phyloP scores from a whole-genome alignment of 2,113 vertebrate species.

The Taxidea taxus region DNA sequence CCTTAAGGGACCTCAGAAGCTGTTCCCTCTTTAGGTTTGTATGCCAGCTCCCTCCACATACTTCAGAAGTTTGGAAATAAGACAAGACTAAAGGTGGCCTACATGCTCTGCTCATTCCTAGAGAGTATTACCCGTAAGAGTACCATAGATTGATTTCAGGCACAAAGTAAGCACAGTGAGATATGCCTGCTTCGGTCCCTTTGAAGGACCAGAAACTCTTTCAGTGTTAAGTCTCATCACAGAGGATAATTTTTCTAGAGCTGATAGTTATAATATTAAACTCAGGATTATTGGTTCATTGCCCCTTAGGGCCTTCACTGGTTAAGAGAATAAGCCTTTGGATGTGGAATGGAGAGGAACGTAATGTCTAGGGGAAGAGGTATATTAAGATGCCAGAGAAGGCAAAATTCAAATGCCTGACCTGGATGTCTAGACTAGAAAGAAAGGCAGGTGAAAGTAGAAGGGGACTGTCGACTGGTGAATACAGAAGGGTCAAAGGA shows the following conservation, averaged over 20 bases:
- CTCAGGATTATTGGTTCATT: neutral
- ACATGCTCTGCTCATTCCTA: neutral
- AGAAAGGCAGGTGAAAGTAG: conserved; percentile 18
- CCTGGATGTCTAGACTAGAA: neutral
- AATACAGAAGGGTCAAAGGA: neutral
- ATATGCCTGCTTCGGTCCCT: neutral
- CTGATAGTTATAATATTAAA: neutral
- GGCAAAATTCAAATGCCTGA: neutral
- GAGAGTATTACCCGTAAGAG: neutral
- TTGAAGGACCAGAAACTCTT: neutral
- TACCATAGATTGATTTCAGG: neutral
- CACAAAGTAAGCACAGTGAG: neutral
- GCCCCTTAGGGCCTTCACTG: neutral
- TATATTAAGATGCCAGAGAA: neutral
- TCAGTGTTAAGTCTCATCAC: neutral
- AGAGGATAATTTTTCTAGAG: neutral
- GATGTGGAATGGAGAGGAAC: neutral
- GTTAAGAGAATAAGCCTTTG: neutral
- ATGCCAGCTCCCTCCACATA: neutral
- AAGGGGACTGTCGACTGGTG: neutral
- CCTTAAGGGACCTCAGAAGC: neutral
- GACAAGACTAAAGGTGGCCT: neutral
- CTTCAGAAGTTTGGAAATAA: conserved; percentile 22
- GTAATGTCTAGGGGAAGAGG: neutral
- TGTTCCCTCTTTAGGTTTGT: neutral